Conservation (phyloP, 2,888 invertebrate genomes). For the Limenitis arthemis region DNA sequence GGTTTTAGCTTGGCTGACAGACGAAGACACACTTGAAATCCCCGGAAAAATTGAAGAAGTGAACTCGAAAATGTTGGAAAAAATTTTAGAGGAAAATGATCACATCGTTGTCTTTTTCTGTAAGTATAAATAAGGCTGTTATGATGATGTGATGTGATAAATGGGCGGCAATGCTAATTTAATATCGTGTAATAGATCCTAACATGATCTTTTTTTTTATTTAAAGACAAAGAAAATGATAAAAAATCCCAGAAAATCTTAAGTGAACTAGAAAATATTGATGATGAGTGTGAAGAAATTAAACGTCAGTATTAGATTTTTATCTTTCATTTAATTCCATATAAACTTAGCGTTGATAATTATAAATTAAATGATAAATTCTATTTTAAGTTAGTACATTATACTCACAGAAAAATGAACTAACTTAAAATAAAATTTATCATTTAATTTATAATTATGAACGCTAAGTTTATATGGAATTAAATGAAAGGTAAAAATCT, state of each 20-base stretch:
- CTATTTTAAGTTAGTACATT: no score
- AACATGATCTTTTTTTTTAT: neutral
- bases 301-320: neutral
- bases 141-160: no score
- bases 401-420: no score
- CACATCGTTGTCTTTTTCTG: conserved; percentile 95
- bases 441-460: no score
- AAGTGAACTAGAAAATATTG: conserved; percentile 91
- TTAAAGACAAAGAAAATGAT: conserved; percentile 88
- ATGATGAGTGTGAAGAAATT: conserved; percentile 88
- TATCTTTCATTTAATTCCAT: neutral
- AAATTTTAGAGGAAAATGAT: conserved; percentile 88
- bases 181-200: neutral
- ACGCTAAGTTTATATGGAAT: neutral
- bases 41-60: conserved; percentile 95
- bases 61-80: conserved; percentile 91
- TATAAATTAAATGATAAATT: no score
- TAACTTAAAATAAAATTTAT: no score
- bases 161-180: neutral
- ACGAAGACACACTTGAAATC: conserved; percentile 91
- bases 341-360: no score
- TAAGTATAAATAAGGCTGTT: conserved; percentile 71
- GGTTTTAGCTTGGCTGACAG: conserved; percentile 91
- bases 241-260: conserved; percentile 91
- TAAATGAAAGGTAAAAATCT: neutral